A percentile compares a stretch with the other conserved stretches of the same genome.
Evolutionary conservation across 35 echinoderm and acorn worm species (phyloP).

Genomic region (Chiridota heheva): DNA sequence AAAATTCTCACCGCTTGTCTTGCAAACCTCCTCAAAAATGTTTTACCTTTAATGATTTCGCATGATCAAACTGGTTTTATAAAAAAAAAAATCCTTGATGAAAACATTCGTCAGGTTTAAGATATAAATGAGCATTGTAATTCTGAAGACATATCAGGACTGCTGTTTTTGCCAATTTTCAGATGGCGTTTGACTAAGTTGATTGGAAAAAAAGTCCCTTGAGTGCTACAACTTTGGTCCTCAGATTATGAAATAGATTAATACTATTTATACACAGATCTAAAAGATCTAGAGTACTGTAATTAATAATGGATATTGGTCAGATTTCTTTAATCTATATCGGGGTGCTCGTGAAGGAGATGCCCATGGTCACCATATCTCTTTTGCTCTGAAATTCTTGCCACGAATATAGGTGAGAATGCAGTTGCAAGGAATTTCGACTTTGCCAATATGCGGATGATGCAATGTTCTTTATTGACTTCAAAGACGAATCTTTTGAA

Average conservation of each 20-base stretch:
- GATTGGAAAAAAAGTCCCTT: not conserved
- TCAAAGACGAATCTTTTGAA: too few species aligned
- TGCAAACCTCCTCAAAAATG: slow-evolving; percentile 12
- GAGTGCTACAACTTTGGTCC: not conserved
- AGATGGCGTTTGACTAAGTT: not conserved
- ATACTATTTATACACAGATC: not conserved
- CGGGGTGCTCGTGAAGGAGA: not conserved
- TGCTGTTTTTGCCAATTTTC: not conserved
- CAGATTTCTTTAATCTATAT: slow-evolving; percentile 3
- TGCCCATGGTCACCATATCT: slow-evolving; percentile 10
- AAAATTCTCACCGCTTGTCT: not conserved
- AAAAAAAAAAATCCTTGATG: not conserved
- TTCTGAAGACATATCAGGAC: not conserved
- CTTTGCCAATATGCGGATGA: slow-evolving; percentile 22
- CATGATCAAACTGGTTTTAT: slow-evolving; percentile 12
- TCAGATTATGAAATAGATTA: not conserved
- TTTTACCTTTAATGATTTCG: not conserved
- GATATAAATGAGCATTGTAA: slow-evolving; percentile 8
- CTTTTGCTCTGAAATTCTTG: slow-evolving; percentile 14
- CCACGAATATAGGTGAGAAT: not conserved
- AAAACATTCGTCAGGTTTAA: not conserved
- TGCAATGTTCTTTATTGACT: too few species aligned
- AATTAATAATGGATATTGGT: slow-evolving; percentile 12
- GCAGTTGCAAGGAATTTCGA: not conserved
- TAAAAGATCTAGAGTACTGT: not conserved